Conservation (phyloP, 2,113 vertebrate species). For the Uria lomvia region DNA sequence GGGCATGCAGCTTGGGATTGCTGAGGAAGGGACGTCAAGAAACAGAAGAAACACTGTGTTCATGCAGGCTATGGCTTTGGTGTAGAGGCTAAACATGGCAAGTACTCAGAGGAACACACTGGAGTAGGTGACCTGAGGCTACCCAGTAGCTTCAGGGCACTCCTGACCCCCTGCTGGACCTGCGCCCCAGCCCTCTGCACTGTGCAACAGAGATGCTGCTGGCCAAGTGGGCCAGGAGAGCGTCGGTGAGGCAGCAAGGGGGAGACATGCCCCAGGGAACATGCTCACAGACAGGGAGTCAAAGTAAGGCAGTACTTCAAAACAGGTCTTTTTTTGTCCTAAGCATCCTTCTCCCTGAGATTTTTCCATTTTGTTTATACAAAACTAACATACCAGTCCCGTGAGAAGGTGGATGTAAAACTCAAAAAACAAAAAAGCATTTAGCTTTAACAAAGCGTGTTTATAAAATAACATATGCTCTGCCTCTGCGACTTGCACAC, state of each 20-base stretch:
- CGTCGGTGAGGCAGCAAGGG: accelerated
- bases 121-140: neutral
- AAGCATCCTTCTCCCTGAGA: neutral
- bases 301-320: neutral
- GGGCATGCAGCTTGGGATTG: conserved; percentile 79
- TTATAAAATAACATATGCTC: neutral
- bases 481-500: too few relatives aligned
- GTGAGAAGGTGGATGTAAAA: accelerated
- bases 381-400: neutral
- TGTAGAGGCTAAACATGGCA: neutral
- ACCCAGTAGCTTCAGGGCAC: neutral
- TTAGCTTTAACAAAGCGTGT: neutral
- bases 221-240: neutral
- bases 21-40: conserved; percentile 62
- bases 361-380: neutral
- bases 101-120: neutral
- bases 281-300: accelerated
- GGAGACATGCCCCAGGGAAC: neutral
- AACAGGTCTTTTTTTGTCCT: neutral
- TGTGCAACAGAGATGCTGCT: neutral
- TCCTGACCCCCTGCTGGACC: neutral
- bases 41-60: neutral
- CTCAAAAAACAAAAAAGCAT: too few relatives aligned
- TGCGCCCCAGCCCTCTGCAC: neutral
- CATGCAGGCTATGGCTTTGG: neutral